These are phyloP conservation scores for Sycophila sp. DNA, from an alignment of 1,140 invertebrate species.

Conservation along the genomic window DNA sequence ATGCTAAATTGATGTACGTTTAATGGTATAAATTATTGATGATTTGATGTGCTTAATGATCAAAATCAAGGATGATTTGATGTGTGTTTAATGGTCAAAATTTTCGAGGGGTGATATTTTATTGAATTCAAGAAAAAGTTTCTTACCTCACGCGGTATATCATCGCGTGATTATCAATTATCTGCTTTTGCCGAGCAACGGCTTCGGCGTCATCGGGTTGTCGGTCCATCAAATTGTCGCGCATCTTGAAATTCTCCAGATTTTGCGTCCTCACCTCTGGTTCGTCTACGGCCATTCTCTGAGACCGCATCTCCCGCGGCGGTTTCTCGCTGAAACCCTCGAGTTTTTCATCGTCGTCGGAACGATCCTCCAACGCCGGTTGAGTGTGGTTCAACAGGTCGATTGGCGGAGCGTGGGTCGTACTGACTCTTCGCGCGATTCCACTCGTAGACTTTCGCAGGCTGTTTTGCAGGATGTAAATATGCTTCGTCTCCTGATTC, in stretches of 20 bases:
- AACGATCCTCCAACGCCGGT: conserved; percentile 23
- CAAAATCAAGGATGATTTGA: too few relatives aligned
- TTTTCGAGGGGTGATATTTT: too few relatives aligned
- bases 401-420: conserved; percentile 34
- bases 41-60: too few relatives aligned
- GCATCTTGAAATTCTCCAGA: conserved; percentile 52
- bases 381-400: conserved; percentile 29
- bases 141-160: conserved; percentile 53
- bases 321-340: not conserved
- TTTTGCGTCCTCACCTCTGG: conserved; percentile 51
- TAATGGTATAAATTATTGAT: too few relatives aligned
- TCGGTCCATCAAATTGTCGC: not conserved
- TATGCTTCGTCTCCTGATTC: conserved; percentile 59
- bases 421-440: not conserved
- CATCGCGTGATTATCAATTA: conserved; percentile 58
- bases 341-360: conserved; percentile 7
- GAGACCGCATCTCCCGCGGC: not conserved
- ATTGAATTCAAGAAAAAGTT: not conserved
- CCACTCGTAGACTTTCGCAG: conserved; percentile 23
- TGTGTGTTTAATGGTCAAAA: too few relatives aligned
- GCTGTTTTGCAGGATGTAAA: conserved; percentile 57
- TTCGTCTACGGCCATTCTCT: conserved; percentile 14
- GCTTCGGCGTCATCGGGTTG: not conserved
- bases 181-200: conserved; percentile 44
- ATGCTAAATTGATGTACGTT: too few relatives aligned